Evolutionary conservation across 2,888 invertebrate species (phyloP), one percentile per base, ranked within the genome.

Genomic region (Pachliopta kotzebuea): DNA sequence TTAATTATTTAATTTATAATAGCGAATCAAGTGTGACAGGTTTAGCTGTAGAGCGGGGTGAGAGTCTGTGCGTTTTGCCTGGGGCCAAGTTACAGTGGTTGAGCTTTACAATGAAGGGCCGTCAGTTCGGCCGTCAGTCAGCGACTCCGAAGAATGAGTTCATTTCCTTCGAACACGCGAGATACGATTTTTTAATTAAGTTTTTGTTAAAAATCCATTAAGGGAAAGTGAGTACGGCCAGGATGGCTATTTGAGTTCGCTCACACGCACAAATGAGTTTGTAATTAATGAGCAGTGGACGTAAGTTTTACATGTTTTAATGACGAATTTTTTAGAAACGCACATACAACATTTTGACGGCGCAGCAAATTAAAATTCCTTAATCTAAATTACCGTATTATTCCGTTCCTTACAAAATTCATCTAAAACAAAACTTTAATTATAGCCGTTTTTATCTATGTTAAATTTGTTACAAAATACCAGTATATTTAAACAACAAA

Each of bases 151-250:
- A 86, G 89, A 90, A 91, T 90, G 90, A 90, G 90, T 90, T 91
- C 90, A 91, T 91, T 91, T 91, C 90, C 90, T 90, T 86, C 85
- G 86, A 86, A 85, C 88, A 86, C 83, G 84, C 83, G 84, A 89
- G 90, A 90, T 89, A 90, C 88, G 84, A 86, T 90, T 90, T 91
- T 37, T 91, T 90, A 91, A 91, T 91, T 91, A 91, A 89, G 90
- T 90, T 90, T 91, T 90, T 90, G 90, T 89, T 90, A 85, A 86
- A 90, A 91, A 88, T 85, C 88, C 89, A 90, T 90, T 89, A 89
- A 85, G 84, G 78, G 81, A 79, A 84, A 76, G 77, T 83, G 82
- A 83, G 80, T 82, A 76, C 79, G 81, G 76, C 77, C 77, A 77
- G 79, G 77, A 78, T 78, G 80, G 76, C 76, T 81, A 75, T 65